Conservation (phyloP, 2,888 invertebrate genomes). For the Nysson spinosus region DNA sequence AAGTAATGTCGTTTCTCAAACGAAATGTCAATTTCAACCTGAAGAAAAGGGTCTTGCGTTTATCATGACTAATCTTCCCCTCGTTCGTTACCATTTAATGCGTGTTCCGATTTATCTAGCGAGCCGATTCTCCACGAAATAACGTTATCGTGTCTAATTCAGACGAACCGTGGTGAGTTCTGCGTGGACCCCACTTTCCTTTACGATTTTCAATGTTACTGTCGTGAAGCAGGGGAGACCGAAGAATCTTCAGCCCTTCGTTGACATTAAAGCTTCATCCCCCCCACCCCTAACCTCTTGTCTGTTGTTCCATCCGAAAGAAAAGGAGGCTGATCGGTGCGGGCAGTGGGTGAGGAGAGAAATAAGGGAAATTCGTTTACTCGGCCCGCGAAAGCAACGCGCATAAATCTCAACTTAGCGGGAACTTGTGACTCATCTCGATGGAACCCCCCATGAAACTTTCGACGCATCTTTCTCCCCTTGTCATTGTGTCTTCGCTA, state of each 20-base stretch:
- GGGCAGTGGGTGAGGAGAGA: conserved; percentile 15
- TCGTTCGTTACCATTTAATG: conserved; percentile 8
- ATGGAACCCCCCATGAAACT: conserved; percentile 53
- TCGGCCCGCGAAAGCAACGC: conserved; percentile 54
- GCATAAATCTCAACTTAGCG: conserved; percentile 63
- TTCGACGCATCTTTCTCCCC: conserved; percentile 56
- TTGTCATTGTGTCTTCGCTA: conserved; percentile 48
- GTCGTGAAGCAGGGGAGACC: conserved; percentile 11
- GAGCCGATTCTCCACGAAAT: conserved; percentile 38
- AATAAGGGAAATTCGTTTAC: conserved; percentile 66
- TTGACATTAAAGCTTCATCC: conserved; percentile 43
- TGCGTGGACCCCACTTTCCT: conserved; percentile 11
- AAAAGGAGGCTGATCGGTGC: conserved; percentile 20
- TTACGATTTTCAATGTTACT: conserved; percentile 28
- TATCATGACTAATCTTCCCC: conserved; percentile 8
- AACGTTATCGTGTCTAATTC: conserved; percentile 49
- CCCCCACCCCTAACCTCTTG: neutral
- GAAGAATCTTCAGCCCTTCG: conserved; percentile 20
- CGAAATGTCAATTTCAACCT: too few relatives aligned
- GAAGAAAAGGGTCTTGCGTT: conserved; percentile 19
- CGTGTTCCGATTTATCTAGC: too few relatives aligned
- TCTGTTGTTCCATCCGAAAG: conserved; percentile 3
- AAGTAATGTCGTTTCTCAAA: too few relatives aligned
- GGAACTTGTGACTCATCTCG: conserved; percentile 56
- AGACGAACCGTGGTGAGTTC: conserved; percentile 10